Percentiles rank a stretch among this genome's conserved stretches.
These are phyloP conservation scores for Palythoa caribaeorum DNA, from an alignment of 92 coral and sea anemone genomes.

Conservation along the genomic window DNA sequence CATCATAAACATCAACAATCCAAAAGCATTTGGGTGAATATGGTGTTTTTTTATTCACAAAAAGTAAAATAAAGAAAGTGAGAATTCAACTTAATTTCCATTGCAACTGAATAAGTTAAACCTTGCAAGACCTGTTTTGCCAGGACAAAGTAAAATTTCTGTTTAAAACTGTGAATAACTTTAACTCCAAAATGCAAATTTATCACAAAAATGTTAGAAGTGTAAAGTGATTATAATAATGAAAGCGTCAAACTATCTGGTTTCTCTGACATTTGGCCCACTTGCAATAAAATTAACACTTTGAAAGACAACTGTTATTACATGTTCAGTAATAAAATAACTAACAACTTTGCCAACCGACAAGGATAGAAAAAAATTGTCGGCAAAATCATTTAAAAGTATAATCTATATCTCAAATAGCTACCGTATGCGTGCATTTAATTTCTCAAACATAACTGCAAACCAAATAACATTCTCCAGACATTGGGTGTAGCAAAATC, in stretches of 20 bases:
- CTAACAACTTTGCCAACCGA: neutral
- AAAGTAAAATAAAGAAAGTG: too few species aligned
- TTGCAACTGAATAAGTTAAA: too few species aligned
- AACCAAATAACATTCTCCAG: neutral
- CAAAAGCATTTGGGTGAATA: too few species aligned
- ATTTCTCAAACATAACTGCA: conserved; percentile 2
- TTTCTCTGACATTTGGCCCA: neutral
- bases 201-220: neutral
- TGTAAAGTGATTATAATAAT: neutral
- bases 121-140: too few species aligned
- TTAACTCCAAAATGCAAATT: neutral
- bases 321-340: neutral
- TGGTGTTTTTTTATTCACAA: too few species aligned
- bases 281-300: neutral
- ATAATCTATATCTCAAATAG: neutral
- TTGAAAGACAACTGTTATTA: neutral
- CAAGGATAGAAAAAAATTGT: neutral
- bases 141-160: too few species aligned
- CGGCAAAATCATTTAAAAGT: neutral
- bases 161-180: too few species aligned
- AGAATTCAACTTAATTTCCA: too few species aligned
- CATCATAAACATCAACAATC: too few species aligned
- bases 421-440: neutral
- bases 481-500: neutral
- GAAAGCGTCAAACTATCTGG: neutral